A percentile compares a stretch with the other conserved stretches of the same genome.
Conservation (phyloP, 2,113 vertebrate genomes). For the Dromiciops gliroides region DNA sequence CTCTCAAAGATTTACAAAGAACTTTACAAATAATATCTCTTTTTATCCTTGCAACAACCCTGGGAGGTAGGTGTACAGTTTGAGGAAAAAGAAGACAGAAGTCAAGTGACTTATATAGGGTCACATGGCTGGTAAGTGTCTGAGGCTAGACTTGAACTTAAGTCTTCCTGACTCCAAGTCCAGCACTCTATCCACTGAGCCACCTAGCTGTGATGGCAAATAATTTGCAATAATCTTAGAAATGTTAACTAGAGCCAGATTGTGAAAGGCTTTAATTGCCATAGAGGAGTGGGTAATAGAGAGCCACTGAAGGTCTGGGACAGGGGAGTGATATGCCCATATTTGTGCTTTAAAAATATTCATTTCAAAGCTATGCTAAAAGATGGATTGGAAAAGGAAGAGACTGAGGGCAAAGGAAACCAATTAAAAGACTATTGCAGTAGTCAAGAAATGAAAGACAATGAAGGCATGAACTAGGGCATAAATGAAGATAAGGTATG, state of each 20-base stretch:
- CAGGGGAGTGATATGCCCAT: not conserved
- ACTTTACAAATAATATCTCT: not conserved
- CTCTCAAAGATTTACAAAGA: not conserved
- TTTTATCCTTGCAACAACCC: not conserved
- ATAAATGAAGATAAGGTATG: not conserved
- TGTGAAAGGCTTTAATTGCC: not conserved
- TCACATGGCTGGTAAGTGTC: not conserved
- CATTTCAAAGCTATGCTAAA: not conserved
- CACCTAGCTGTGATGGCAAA: not conserved
- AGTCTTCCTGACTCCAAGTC: not conserved
- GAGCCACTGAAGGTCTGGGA: not conserved
- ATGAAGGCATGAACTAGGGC: not conserved
- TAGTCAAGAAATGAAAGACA: not conserved
- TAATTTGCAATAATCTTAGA: not conserved
- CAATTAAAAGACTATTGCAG: not conserved
- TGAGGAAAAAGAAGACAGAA: no score
- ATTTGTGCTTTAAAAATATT: not conserved
- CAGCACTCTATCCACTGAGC: not conserved
- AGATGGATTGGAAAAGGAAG: not conserved
- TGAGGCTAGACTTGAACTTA: not conserved
- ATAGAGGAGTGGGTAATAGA: not conserved
- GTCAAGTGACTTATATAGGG: not conserved
- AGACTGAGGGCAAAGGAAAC: not conserved
- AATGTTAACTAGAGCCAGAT: not conserved
- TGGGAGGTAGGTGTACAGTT: not conserved